Evolutionary conservation across 2,797 vertebrate species (phyloP).

Genomic region (Acanthurus lineatus): DNA sequence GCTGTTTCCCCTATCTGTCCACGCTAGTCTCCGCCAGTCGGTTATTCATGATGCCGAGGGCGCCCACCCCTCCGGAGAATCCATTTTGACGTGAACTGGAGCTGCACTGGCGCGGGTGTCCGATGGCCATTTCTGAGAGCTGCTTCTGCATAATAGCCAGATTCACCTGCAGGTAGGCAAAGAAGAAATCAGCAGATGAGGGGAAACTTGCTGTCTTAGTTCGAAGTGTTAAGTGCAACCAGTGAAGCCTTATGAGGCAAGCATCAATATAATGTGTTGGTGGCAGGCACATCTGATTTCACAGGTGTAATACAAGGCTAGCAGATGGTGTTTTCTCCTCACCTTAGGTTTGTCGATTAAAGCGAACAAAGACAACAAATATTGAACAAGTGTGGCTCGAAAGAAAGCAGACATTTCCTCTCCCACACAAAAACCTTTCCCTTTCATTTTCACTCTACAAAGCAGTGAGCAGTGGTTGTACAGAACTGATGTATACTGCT

Average conservation of each 20-base stretch:
- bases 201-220: slow-evolving; percentile 16
- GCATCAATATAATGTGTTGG: slow-evolving; percentile 1
- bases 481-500: background rate
- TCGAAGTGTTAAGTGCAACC: background rate
- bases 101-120: slow-evolving; percentile 87
- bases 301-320: slow-evolving; percentile 37
- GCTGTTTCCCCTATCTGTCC: slow-evolving; percentile 86
- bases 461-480: background rate
- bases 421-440: slow-evolving; percentile 15
- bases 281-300: slow-evolving; percentile 22
- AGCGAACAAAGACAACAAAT: slow-evolving; percentile 33
- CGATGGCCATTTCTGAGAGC: slow-evolving; percentile 92
- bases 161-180: slow-evolving; percentile 82
- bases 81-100: slow-evolving; percentile 87
- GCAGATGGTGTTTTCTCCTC: slow-evolving; percentile 34
- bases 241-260: background rate
- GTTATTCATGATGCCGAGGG: slow-evolving; percentile 97
- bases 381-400: background rate
- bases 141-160: slow-evolving; percentile 97
- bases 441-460: background rate
- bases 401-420: slow-evolving; percentile 20
- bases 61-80: slow-evolving; percentile 94
- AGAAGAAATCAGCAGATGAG: slow-evolving; percentile 14
- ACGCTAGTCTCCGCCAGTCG: slow-evolving; percentile 95
- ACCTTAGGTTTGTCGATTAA: slow-evolving; percentile 1